Conservation (phyloP, 1,140 invertebrate genomes). For the Heliconius eleuchia region DNA sequence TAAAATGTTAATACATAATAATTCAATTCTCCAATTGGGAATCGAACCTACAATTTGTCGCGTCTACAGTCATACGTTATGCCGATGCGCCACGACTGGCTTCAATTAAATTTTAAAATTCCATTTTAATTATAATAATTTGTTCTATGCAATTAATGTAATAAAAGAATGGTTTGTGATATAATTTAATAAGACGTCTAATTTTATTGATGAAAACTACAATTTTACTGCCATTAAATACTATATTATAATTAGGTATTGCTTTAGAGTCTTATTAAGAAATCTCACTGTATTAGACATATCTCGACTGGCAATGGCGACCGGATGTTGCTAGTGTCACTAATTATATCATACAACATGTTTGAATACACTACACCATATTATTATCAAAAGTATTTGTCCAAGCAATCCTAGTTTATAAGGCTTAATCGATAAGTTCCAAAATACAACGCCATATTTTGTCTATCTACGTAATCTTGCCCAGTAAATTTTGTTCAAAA, state of each 20-base stretch:
- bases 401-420: slow-evolving; percentile 16
- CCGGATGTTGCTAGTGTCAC: slow-evolving; percentile 57
- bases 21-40: too few species aligned
- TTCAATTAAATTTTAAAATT: too few species aligned
- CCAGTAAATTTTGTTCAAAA: slow-evolving; percentile 23
- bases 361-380: not conserved
- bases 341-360: slow-evolving; percentile 47
- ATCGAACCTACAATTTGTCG: too few species aligned
- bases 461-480: not conserved
- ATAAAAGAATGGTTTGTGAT: not conserved
- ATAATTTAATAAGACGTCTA: slow-evolving; percentile 1
- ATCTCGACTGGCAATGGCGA: slow-evolving; percentile 29
- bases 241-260: slow-evolving; percentile 14
- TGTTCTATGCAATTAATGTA: too few species aligned
- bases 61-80: too few species aligned
- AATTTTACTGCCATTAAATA: slow-evolving; percentile 12
- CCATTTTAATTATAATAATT: too few species aligned
- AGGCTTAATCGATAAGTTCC: not conserved
- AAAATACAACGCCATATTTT: slow-evolving; percentile 6
- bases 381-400: slow-evolving; percentile 12
- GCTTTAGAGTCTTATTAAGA: slow-evolving; percentile 26
- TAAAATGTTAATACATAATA: too few species aligned
- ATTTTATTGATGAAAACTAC: slow-evolving; percentile 23
- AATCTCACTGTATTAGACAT: slow-evolving; percentile 26
- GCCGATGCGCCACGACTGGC: too few species aligned